Evolutionary conservation across 2,797 vertebrate species (phyloP).

Genomic region (Gallinago stenura): DNA sequence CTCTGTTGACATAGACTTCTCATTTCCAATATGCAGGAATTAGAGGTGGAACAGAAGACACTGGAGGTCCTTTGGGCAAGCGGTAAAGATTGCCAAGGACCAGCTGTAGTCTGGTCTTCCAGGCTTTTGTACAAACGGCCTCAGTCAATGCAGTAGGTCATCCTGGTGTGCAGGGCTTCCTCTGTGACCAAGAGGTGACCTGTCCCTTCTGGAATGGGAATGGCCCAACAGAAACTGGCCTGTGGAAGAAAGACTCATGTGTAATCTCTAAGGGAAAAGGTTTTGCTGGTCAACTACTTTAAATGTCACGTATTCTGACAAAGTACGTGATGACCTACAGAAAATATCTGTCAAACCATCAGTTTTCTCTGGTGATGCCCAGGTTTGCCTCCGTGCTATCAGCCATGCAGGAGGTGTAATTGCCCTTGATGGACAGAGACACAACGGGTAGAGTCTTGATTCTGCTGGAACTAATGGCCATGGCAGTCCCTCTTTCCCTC

Average conservation of each 20-base stretch:
- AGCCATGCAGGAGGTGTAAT: neutral
- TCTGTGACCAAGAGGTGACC: neutral
- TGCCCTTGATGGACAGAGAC: neutral
- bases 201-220: neutral
- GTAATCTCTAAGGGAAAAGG: neutral
- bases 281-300: neutral
- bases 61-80: constrained; percentile 3
- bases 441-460: neutral
- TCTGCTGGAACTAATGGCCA: neutral
- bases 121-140: neutral
- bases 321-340: neutral
- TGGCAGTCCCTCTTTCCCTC: neutral
- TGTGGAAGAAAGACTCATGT: neutral
- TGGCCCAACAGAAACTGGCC: neutral
- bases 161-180: neutral
- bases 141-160: neutral
- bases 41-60: constrained; percentile 17
- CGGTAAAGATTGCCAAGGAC: neutral
- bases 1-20: constrained; percentile 2
- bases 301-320: neutral
- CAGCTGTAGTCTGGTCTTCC: constrained; percentile 16
- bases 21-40: neutral
- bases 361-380: neutral
- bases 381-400: neutral
- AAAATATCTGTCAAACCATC: neutral